Evolutionary conservation across 2,797 vertebrate genomes (phyloP).

Genomic region (Cuculus canorus): DNA sequence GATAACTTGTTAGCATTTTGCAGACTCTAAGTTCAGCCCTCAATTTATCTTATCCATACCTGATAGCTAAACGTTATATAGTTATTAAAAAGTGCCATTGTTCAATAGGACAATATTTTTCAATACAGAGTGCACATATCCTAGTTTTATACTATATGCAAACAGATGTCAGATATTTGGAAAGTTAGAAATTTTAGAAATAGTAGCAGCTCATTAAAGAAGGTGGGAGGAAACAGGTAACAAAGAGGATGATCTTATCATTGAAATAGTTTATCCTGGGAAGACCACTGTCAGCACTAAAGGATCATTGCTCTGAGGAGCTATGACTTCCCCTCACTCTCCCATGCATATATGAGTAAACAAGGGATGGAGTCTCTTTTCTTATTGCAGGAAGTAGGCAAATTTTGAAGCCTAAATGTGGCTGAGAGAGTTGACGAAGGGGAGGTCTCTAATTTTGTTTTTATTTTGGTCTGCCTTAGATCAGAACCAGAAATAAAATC

Average conservation of each 20-base stretch:
- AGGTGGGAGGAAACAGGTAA: conserved; percentile 21
- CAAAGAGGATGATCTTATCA: conserved; percentile 13
- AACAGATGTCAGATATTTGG: neutral
- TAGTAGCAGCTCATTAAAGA: conserved; percentile 23
- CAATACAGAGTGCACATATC: conserved; percentile 21
- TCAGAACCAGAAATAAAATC: neutral
- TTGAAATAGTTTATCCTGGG: conserved; percentile 21
- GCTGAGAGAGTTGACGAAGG: neutral
- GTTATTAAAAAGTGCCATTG: conserved; percentile 34
- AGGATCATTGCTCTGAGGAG: conserved; percentile 8
- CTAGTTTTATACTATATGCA: neutral
- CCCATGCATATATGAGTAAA: neutral
- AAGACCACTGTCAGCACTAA: conserved; percentile 12
- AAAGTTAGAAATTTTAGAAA: neutral
- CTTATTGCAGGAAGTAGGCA: neutral
- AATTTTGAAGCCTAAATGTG: neutral
- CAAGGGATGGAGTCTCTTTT: neutral
- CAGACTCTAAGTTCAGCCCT: neutral
- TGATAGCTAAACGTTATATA: conserved; percentile 22
- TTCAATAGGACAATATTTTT: conserved; percentile 47
- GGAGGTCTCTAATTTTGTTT: neutral
- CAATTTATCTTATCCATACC: conserved; percentile 43
- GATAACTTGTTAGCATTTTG: conserved; percentile 36
- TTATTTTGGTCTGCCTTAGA: neutral
- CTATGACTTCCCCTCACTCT: neutral